Conservation (phyloP, 2,888 invertebrate species). For the Neoaliturus tenellus region DNA sequence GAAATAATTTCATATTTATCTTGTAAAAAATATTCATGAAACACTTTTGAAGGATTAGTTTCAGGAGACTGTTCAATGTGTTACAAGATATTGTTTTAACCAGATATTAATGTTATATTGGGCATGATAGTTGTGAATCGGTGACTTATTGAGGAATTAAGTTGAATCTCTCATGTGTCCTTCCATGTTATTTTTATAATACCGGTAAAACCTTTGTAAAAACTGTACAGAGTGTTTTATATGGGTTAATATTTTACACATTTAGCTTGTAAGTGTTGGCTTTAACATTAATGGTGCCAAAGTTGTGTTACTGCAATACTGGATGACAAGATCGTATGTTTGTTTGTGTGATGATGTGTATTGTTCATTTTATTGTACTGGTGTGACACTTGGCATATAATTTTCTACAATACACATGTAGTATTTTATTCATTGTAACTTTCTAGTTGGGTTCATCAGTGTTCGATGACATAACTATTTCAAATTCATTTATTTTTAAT, state of each 20-base stretch:
- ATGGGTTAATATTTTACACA: not conserved
- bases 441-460: not conserved
- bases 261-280: constrained; percentile 28
- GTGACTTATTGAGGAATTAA: not conserved
- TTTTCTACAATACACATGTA: not conserved
- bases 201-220: not conserved
- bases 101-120: no score
- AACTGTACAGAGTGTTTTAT: constrained; percentile 5
- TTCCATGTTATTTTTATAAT: not conserved
- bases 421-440: not conserved
- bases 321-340: constrained; percentile 13
- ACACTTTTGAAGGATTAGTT: no score
- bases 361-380: not conserved
- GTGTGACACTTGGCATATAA: not conserved
- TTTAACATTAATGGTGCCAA: constrained; percentile 37
- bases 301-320: constrained; percentile 38
- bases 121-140: no score
- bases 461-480: no score
- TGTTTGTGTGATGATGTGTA: not conserved
- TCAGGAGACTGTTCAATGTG: no score
- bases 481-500: not conserved
- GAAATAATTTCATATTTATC: no score
- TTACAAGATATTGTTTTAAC: no score
- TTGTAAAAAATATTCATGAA: no score
- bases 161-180: not conserved